Evolutionary conservation across 2,113 vertebrate species (phyloP), one percentile per base, ranked within the genome.

Genomic region (Labeo catla): DNA sequence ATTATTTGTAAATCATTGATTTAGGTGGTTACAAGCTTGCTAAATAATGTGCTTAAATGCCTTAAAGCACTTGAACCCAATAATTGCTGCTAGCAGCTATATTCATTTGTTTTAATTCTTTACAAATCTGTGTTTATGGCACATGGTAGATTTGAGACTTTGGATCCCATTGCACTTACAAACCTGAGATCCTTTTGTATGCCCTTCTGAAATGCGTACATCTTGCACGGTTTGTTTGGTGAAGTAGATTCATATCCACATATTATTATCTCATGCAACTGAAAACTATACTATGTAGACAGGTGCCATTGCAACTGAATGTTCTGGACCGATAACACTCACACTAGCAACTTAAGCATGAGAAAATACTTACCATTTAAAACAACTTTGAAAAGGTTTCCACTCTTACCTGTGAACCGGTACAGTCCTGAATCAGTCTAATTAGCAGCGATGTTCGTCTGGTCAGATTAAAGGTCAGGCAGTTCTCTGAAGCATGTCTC

Each of bases 401-500:
- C 34, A 52, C 28, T 70, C 80, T 82, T 66, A 82, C 45, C 47
- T 54, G 74, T 82, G 23, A 82, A 49, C 81, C 23, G 34, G 61
- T 68, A 66, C 45, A 82, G 54, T 80, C 57, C 68, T 47, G n/a
- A 59, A 74, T 77, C 68, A 76, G 43, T 85, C 68, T 80, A 90
- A 91, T 89, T 89, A 92, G 90, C 90, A 89, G 89, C 91, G 90
- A 88, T 65, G 76, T 90, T 92, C 84, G 85, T 88, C 92, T 91
- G 87, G 89, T 86, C 91, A 88, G 84, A 83, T 93, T 83, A 85
- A 82, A 90, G 88, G 91, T 92, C 76, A 88, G 57, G 90, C 91
- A 89, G 91, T 89, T 86, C 68, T 84, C 73, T 91, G 86, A 86
- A 86, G 87, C 91, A 86, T 87, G 84, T 90, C 89, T 91, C 89